phyloP scores from a whole-genome alignment of 2,797 vertebrate species.

The Poeciliopsis presidionis region DNA sequence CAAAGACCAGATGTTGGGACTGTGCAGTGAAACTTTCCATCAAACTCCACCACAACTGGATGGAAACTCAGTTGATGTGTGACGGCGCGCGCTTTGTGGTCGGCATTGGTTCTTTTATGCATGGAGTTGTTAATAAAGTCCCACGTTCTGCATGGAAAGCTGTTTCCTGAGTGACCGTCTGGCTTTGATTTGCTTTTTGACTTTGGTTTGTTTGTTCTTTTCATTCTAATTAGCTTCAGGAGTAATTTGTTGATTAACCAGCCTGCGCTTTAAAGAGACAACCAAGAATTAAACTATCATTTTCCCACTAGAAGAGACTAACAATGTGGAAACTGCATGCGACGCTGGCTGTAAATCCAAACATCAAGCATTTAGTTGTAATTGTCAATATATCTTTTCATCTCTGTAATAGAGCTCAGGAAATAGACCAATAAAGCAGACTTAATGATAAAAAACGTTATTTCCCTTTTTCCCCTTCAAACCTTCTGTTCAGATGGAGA shows the following conservation, averaged over 20 bases:
- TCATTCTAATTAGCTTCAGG: constrained; percentile 21
- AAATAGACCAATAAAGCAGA: neutral
- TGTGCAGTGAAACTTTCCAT: constrained; percentile 12
- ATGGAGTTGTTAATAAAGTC: constrained; percentile 52
- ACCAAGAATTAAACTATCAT: constrained; percentile 8
- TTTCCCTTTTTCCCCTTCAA: neutral
- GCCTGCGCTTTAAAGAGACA: constrained; percentile 10
- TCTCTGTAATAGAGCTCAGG: constrained; percentile 11
- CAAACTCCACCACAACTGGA: constrained; percentile 25
- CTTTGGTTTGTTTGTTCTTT: constrained; percentile 35
- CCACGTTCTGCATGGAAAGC: constrained; percentile 31
- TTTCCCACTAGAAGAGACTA: neutral
- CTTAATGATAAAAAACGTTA: neutral
- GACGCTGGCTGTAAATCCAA: neutral
- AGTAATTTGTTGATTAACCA: constrained; percentile 52
- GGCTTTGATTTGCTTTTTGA: constrained; percentile 31
- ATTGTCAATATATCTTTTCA: constrained; percentile 2
- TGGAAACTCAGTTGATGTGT: constrained; percentile 45
- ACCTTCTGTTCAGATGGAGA: no score
- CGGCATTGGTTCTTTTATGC: constrained; percentile 7
- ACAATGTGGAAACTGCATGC: neutral
- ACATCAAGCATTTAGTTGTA: neutral
- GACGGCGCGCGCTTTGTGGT: neutral
- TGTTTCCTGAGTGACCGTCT: constrained; percentile 41
- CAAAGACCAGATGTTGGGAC: constrained; percentile 5